These are phyloP conservation scores for Antedon mediterranea DNA, from an alignment of 53 echinoderm and acorn worm genomes.

Conservation along the genomic window DNA sequence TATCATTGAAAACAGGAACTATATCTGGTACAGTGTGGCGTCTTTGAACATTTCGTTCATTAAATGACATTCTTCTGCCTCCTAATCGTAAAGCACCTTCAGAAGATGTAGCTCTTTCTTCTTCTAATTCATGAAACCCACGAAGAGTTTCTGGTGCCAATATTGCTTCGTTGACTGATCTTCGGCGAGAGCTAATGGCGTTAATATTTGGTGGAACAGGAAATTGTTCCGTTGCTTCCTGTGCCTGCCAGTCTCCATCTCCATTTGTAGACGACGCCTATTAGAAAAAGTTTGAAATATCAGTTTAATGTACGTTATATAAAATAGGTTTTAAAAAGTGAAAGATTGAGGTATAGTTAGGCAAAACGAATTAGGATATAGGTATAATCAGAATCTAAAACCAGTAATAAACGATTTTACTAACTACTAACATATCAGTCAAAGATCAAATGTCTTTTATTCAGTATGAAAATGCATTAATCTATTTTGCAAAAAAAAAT, in stretches of 20 bases:
- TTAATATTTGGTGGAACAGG: neutral
- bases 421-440: too few relatives aligned
- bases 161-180: neutral
- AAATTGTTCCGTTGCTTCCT: neutral
- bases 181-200: neutral
- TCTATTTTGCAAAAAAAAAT: neutral
- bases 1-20: constrained; percentile 52
- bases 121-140: neutral
- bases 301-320: too few relatives aligned
- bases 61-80: neutral
- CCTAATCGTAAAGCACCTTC: neutral
- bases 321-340: too few relatives aligned
- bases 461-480: neutral
- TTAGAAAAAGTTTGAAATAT: too few relatives aligned
- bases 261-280: neutral
- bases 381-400: too few relatives aligned
- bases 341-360: too few relatives aligned
- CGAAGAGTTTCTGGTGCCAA: neutral
- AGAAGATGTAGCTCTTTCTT: neutral
- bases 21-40: constrained; percentile 1
- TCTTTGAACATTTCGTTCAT: neutral
- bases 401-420: too few relatives aligned
- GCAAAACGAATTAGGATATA: too few relatives aligned
- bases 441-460: too few relatives aligned
- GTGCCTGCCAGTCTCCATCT: neutral